Percentiles rank a stretch among this genome's conserved stretches.
These are phyloP conservation scores for Chrosomus eos DNA, from an alignment of 2,797 vertebrate genomes.

Conservation along the genomic window DNA sequence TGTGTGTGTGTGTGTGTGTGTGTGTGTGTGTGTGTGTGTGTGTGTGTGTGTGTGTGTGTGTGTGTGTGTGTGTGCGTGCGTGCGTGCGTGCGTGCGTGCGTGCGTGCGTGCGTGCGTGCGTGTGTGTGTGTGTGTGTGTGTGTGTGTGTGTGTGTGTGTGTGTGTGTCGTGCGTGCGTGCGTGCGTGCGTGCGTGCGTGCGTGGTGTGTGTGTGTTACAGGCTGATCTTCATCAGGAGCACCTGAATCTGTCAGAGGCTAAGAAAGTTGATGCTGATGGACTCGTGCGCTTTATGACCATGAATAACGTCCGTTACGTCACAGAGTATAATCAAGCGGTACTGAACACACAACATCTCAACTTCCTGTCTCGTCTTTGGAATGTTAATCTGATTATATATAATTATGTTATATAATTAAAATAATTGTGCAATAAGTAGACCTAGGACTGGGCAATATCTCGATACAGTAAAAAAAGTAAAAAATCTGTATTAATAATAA, in stretches of 20 bases:
- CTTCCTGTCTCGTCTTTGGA: not conserved
- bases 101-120: too few species aligned
- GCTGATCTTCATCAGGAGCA: constrained; percentile 83
- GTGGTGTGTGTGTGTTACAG: constrained; percentile 72
- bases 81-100: constrained; percentile 32
- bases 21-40: constrained; percentile 19
- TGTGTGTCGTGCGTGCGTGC: constrained; percentile 3
- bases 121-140: constrained; percentile 6
- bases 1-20: constrained; percentile 35
- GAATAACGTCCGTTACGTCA: constrained; percentile 85
- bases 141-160: constrained; percentile 30
- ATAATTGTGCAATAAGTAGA: not conserved
- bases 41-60: constrained; percentile 25
- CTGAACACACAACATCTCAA: constrained; percentile 9
- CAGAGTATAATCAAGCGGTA: constrained; percentile 90
- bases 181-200: too few species aligned
- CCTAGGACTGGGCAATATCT: not conserved
- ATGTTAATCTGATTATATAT: not conserved
- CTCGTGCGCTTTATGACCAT: constrained; percentile 83
- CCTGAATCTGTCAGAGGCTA: constrained; percentile 70
- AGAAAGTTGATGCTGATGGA: constrained; percentile 77
- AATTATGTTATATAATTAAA: not conserved
- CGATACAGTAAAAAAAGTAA: too few species aligned
- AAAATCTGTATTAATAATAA: not conserved
- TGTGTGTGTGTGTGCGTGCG: constrained; percentile 8